Percentiles rank a stretch among this genome's conserved stretches.
These are phyloP conservation scores for Athetis lepigone DNA, from an alignment of 2,888 invertebrate genomes.

Conservation along the genomic window DNA sequence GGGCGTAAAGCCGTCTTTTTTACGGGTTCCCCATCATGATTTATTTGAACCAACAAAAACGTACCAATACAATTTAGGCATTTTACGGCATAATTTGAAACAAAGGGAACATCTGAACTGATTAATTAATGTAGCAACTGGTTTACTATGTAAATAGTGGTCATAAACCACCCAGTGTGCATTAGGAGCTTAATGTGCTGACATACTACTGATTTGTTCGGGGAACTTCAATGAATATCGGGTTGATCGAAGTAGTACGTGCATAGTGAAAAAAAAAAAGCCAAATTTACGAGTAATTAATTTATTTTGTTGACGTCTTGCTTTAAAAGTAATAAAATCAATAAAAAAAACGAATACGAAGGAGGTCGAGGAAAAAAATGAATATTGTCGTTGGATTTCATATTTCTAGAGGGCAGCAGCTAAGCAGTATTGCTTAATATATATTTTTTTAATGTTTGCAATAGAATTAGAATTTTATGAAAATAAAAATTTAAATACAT, in stretches of 20 bases:
- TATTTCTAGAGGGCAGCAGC: too few relatives aligned
- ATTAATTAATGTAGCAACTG: conserved; percentile 76
- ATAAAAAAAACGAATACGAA: too few relatives aligned
- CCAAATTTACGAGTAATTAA: too few relatives aligned
- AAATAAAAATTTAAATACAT: too few relatives aligned
- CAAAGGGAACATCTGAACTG: conserved; percentile 75
- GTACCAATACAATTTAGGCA: conserved; percentile 53
- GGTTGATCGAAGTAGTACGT: background rate
- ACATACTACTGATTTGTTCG: conserved; percentile 60
- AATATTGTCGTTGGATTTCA: too few relatives aligned
- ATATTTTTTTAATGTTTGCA: too few relatives aligned
- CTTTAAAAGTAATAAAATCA: too few relatives aligned
- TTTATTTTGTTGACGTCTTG: too few relatives aligned
- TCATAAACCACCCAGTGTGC: conserved; percentile 75
- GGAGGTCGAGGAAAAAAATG: too few relatives aligned
- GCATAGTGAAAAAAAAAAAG: too few relatives aligned
- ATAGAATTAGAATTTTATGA: too few relatives aligned
- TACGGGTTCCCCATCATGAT: conserved; percentile 62
- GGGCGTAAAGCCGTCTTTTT: conserved; percentile 59
- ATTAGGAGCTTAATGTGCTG: conserved; percentile 60
- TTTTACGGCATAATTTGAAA: conserved; percentile 64
- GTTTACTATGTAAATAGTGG: conserved; percentile 77
- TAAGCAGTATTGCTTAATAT: too few relatives aligned
- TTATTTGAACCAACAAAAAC: conserved; percentile 60
- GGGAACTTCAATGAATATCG: conserved; percentile 19